Evolutionary conservation across 2,888 invertebrate species (phyloP), one percentile per base, ranked within the genome.

Genomic region (Pardosa pseudoannulata): DNA sequence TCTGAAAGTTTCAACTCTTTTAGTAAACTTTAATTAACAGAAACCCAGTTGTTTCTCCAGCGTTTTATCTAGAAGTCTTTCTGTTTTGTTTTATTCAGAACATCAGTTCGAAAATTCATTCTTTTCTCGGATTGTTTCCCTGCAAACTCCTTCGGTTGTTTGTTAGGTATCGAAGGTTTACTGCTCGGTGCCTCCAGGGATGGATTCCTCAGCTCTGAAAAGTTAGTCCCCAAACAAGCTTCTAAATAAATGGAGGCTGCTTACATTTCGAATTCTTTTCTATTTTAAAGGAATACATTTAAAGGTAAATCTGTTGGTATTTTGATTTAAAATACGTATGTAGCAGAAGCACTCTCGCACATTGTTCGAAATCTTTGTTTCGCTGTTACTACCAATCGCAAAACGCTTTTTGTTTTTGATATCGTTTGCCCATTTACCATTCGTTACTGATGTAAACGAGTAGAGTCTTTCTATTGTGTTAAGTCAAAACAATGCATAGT

Each of bases 11-110:
- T n/a, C 41, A 46, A 16, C 41, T 2, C 9, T 46, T 46, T 46
- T 46, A 46, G 41, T n/a, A 46, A 46, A n/a, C 41, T 46, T 46
- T 46, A 46, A 46, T 46, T 46, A 46, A 46, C 41, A 46, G 41
- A n/a, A n/a, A 16, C 16, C 16, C 16, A n/a, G 9, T 2, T n/a
- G n/a, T 46, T 6, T 36, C 6, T 36, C 16, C 9, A 16, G 41
- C 9, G 16, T 16, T 46, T n/a, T 46, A 16, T 46, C 41, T 46
- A 46, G 16, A 46, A n/a, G 16, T 46, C 13, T 13, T n/a, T 9
- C 16, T 7, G 16, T 9, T 46, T 46, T 16, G 2, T 2, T 46
- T 46, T n/a, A 46, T 46, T 46, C 41, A 16, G 16, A 46, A 46
- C 16, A 46, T 2, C 6, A 11, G 6, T 46, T 6, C 16, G 2